A percentile compares a stretch with the other conserved stretches of the same genome.
Evolutionary conservation across 2,113 vertebrate genomes (phyloP).

Genomic region (Athene noctua): DNA sequence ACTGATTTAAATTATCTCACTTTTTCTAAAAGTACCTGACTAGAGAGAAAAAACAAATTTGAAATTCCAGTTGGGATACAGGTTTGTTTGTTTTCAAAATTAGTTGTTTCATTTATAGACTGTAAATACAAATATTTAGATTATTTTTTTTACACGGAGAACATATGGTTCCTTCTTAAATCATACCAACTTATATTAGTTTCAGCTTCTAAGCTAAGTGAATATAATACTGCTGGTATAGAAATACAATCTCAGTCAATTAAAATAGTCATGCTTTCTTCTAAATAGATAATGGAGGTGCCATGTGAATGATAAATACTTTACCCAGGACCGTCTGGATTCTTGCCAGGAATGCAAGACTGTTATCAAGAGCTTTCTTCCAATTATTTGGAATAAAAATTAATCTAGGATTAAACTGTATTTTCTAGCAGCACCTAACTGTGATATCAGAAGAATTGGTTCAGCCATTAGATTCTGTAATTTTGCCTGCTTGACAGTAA

Average conservation of each 20-base stretch:
- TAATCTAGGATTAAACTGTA: conserved; percentile 38
- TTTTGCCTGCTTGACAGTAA: conserved; percentile 9
- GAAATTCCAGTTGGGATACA: background rate
- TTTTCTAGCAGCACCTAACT: conserved; percentile 1
- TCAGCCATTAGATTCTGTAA: background rate
- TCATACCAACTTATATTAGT: background rate
- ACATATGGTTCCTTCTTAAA: conserved; percentile 24
- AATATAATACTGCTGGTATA: background rate
- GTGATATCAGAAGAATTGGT: background rate
- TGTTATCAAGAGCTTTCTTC: conserved; percentile 39
- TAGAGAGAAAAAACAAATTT: background rate
- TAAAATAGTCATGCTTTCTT: background rate
- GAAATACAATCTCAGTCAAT: background rate
- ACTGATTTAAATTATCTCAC: background rate
- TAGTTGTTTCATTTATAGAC: background rate
- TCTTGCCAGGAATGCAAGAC: background rate
- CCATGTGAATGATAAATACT: background rate
- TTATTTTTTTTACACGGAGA: background rate
- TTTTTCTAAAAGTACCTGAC: background rate
- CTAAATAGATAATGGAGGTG: background rate
- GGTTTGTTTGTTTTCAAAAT: conserved; percentile 29
- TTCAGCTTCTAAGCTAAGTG: background rate
- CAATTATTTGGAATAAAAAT: conserved; percentile 49
- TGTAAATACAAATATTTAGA: background rate
- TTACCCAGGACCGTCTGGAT: background rate